Evolutionary conservation across 2,113 vertebrate species (phyloP).

Genomic region (Sus scrofa): T2T-Sscrofa CM000824.6:52196001-52196500

Average conservation of each 20-base stretch:
- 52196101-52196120: not conserved
- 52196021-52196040: not conserved
- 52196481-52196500: not conserved
- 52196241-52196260: not conserved
- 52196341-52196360: not conserved
- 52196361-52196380: not conserved
- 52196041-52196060: not conserved
- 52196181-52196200: not conserved
- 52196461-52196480: accelerated
- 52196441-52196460: not conserved
- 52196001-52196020: not conserved
- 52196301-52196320: not conserved
- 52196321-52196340: not conserved
- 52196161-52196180: not conserved
- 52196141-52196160: conserved; percentile 15
- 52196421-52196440: not conserved
- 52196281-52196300: not conserved
- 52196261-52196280: not conserved
- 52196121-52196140: conserved; percentile 15
- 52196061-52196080: not conserved
- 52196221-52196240: not conserved
- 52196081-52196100: not conserved
- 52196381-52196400: not conserved
- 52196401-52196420: not conserved
- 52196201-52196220: not conserved